Evolutionary conservation across 2,888 invertebrate species (phyloP), one percentile per base, ranked within the genome.

Genomic region (Eupithecia centaureata): DNA sequence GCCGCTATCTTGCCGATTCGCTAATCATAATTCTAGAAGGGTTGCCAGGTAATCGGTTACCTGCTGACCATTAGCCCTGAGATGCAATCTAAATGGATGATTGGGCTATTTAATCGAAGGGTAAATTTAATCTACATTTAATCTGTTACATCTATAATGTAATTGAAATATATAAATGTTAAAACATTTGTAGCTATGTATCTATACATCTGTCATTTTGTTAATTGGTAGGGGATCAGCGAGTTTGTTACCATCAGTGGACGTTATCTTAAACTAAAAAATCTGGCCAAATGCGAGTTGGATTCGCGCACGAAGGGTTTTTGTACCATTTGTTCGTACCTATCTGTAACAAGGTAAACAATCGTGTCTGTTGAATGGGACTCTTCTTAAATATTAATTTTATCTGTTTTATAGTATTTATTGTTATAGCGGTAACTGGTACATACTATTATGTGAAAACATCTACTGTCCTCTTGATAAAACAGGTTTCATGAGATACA

Each of bases 1-100:
- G 87, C 83, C 80, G 86, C 86, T 92, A 92, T 91, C 93, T 92
- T 92, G 91, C 88, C 88, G 91, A 92, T 91, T 92, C 86, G 86
- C 86, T 87, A 86, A 90, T 92, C 92, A 90, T 91, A 91, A 88
- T 86, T 85, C 80, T 85, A 82, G 66, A 89, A 91, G 90, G 91
- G 90, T 89, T 89, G 77, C 83, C 88, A 89, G 87, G 88, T 88
- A 84, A 74, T 74, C 63, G 75, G 47, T 47, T 47, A 47, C 47
- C 47, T 73, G 77, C 75, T 79, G 79, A 80, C 79, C 81, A 68
- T 74, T 76, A 73, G 72, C 60, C 5, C 61, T 30, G 13, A n/a
- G 56, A 61, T 52, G 60, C 42, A 63, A 63, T 59, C 65, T 61
- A 52, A 27, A 52, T 27, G 15, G 54, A 47, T 47, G 28, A 56